Percentiles rank a stretch among this genome's conserved stretches.
Conservation (phyloP, 2,797 vertebrate genomes). For the Limnodromus scolopaceus region DNA sequence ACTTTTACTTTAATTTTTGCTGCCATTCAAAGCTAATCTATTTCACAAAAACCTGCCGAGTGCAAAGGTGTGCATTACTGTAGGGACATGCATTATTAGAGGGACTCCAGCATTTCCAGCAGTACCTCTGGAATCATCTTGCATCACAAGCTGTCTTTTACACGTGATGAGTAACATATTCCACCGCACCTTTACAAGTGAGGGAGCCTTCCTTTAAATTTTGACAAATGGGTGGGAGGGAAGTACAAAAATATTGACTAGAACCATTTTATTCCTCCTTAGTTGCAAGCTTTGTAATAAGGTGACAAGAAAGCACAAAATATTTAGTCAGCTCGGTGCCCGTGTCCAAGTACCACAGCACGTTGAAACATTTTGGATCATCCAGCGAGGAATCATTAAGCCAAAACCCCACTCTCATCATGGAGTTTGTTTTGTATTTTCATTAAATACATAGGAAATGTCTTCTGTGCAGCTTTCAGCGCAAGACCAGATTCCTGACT, state of each 20-base stretch:
- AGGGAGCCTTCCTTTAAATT: slow-evolving; percentile 1
- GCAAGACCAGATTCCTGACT: not conserved
- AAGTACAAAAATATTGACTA: not conserved
- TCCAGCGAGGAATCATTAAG: not conserved
- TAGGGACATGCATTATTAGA: not conserved
- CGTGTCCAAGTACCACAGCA: not conserved
- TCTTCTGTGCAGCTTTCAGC: not conserved
- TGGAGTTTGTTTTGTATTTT: not conserved
- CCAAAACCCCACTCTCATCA: not conserved
- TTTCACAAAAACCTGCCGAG: not conserved
- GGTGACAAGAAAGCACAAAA: not conserved
- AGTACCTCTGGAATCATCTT: not conserved
- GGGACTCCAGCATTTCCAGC: not conserved
- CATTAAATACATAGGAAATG: not conserved
- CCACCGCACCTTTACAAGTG: not conserved
- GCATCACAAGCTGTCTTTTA: not conserved
- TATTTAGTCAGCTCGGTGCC: not conserved
- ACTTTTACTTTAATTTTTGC: not conserved
- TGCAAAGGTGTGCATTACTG: not conserved
- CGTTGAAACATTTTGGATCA: not conserved
- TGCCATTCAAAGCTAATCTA: not conserved
- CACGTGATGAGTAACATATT: not conserved
- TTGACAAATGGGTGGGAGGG: not conserved
- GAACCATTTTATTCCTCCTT: not conserved
- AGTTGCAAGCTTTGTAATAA: not conserved